Percentiles rank a stretch among this genome's conserved stretches.
Conservation (phyloP, 2,888 invertebrate genomes). For the Spodoptera exigua region DNA sequence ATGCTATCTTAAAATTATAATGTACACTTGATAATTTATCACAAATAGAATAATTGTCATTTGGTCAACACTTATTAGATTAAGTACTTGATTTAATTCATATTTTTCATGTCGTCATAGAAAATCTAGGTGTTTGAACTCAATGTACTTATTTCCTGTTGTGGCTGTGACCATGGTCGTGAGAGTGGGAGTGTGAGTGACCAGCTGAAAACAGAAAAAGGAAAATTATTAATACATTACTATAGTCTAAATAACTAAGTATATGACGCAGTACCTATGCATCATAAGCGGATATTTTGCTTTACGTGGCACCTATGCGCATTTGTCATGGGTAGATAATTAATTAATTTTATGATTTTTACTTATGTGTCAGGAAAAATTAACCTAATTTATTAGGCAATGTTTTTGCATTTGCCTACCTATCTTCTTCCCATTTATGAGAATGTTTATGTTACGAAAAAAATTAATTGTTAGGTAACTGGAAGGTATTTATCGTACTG, state of each 20-base stretch:
- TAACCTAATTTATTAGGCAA: too few relatives aligned
- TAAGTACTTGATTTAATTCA: slow-evolving; percentile 14
- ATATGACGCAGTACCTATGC: too few relatives aligned
- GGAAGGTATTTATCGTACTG: background rate
- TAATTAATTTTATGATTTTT: too few relatives aligned
- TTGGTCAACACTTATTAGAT: slow-evolving; percentile 31
- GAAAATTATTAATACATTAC: slow-evolving; percentile 6
- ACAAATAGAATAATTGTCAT: slow-evolving; percentile 43
- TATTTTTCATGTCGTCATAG: background rate
- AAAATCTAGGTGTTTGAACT: background rate
- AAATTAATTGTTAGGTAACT: background rate
- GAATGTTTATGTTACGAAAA: too few relatives aligned
- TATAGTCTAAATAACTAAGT: too few relatives aligned
- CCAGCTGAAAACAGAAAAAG: slow-evolving; percentile 70
- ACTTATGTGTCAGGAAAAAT: too few relatives aligned
- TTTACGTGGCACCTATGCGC: too few relatives aligned
- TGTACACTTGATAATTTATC: slow-evolving; percentile 35
- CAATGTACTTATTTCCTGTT: slow-evolving; percentile 41
- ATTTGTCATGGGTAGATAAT: too few relatives aligned
- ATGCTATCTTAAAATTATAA: slow-evolving; percentile 23
- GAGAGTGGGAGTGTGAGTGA: slow-evolving; percentile 75
- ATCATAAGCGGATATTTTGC: too few relatives aligned
- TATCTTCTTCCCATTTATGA: too few relatives aligned
- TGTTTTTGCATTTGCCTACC: too few relatives aligned
- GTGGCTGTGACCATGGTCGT: slow-evolving; percentile 69